Base-by-base conservation (phyloP, 2,797 vertebrate species). In the Phoebastria nigripes region DNA sequence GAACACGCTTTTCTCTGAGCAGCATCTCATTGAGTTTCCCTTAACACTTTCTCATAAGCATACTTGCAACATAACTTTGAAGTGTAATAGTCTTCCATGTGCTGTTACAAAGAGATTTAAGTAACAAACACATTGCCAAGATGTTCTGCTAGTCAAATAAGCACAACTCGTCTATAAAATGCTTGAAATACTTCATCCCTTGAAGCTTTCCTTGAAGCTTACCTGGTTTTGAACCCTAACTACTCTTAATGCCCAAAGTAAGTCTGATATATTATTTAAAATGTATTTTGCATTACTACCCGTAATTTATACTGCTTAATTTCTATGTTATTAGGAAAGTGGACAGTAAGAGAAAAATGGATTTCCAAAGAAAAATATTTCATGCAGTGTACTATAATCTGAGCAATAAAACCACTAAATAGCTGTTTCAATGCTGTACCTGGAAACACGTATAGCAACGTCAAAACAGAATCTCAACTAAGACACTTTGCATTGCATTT, bases 11-110 rank as follows among this genome's bases (percentile, higher is more conserved):
- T 62, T n/a, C 33, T 52, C 35, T 35, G 22, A 31, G 49, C 61
- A 65, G 39, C 33, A 42, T 41, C 15, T 24, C 15, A 25, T 1
- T 29, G 35, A 59, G 25, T 8, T 37, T 12, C n/a, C 37, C 55
- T 10, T 25, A 3, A 51, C 9, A 4, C 22, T 22, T 49, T 44
- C 73, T 52, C 55, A 9, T 12, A 76, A 59, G 13, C 13, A 39
- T 3, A 35, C 3, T 8, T 1, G 0, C 28, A 78, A 44, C 5
- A 1, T 17, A 41, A 17, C 8, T 44, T 41, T 33, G 18, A 80
- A 41, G 20, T 21, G 8, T 13, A 62, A 49, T 7, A 65, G 10
- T 14, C 47, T 76, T 52, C 35, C n/a, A 33, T 1, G 6, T 7
- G 17, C 46, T 7, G 8, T 39, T 29, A 74, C 15, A 56, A 65